Base-by-base conservation (phyloP, 2,113 vertebrate species). In the Antigone vipio region DNA sequence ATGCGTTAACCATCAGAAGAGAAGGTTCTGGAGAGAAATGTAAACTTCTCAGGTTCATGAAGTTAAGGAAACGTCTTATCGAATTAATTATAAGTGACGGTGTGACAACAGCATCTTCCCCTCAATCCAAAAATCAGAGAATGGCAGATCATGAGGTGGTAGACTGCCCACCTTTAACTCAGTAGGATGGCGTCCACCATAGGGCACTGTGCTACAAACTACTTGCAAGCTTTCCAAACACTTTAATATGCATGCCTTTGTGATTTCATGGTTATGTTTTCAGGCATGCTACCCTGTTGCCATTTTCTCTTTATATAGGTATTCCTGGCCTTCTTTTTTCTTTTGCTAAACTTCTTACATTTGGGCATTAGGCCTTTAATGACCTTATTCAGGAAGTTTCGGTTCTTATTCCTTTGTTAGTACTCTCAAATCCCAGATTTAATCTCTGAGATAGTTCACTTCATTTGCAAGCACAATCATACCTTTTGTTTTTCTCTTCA, bases 351-450 rank as follows among this genome's bases (percentile, higher is more conserved):
- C 29, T 13, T 93, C 45, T 89, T 93, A 27, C 24, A 14, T 67
- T 84, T 88, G 52, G 60, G 32, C n/a, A 71, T 75, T 77, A 92
- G 49, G 24, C 9, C 21, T 81, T 87, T 92, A 90, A 84, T 75
- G 40, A 91, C 59, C 47, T 80, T 75, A n/a, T 93, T 89, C 88
- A 80, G 30, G 23, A 93, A 9, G 8, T 78, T 95, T 91, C 7
- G 1, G 3, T 68, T 88, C 59, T 80, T 77, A 15, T 83, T 85
- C 38, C 60, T 88, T 94, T 93, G 64, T 81, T 94, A 75, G 49
- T 38, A 81, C 5, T 72, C 74, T 89, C 93, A 97, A 93, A 96
- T 97, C 79, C 74, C 91, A 92, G 16, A 93, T 95, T 96, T 87
- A 97, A 94, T 96, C 88, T 96, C 71, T 63, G 56, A 85, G 42